phyloP scores from a whole-genome alignment of 2,113 vertebrate species.

The Trachemys scripta region DNA sequence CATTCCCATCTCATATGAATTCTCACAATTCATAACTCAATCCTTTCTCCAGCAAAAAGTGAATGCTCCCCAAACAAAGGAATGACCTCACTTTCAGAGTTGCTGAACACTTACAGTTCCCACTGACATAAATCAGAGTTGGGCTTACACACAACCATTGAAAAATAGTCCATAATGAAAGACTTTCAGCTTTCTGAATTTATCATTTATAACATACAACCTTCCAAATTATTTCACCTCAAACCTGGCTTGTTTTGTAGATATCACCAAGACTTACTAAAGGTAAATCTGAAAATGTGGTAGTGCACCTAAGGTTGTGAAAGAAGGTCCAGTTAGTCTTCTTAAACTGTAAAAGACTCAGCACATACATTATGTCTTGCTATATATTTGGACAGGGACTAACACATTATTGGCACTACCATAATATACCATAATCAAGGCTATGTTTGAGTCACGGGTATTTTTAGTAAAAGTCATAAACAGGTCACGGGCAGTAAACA shows the following conservation, averaged over 20 bases:
- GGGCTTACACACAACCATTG: rapidly evolving
- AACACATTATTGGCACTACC: not conserved
- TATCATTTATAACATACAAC: rapidly evolving
- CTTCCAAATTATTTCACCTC: not conserved
- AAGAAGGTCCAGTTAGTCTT: not conserved
- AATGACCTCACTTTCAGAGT: not conserved
- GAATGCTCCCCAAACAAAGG: not conserved
- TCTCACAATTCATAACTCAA: no score
- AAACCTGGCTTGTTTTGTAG: not conserved
- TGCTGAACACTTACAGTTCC: not conserved
- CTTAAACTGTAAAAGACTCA: no score
- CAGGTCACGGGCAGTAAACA: no score
- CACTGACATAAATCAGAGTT: not conserved
- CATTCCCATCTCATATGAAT: not conserved
- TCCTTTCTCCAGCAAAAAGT: not conserved
- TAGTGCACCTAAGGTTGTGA: rapidly evolving
- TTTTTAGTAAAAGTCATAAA: no score
- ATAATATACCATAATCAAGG: not conserved
- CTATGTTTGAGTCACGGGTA: no score
- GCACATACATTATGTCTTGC: no score
- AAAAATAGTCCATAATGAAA: not conserved
- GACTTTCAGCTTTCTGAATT: not conserved
- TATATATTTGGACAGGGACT: rapidly evolving
- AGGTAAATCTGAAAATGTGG: not conserved
- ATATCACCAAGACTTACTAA: not conserved